Evolutionary conservation across 2,797 vertebrate genomes (phyloP), one percentile per base, ranked within the genome.

Genomic region (Brachyalestes nurse): DNA sequence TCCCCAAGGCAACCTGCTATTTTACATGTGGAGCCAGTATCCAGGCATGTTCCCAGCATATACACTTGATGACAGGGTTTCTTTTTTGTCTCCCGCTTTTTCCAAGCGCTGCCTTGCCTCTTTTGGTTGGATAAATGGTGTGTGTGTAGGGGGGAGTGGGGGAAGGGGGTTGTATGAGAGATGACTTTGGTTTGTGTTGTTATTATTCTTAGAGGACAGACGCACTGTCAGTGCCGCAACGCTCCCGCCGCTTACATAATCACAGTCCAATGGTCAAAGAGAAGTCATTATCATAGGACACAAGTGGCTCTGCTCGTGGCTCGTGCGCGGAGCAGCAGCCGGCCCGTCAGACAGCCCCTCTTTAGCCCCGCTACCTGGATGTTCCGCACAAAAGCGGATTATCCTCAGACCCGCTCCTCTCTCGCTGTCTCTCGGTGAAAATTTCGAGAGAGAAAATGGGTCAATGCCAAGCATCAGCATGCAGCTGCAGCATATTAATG

Each of bases 401-500:
- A 86, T 84, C 78, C 72, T 79, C 62, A 82, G 64, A 80, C 82
- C 80, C 78, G 78, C 34, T 12, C 82, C 79, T 84, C 74, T 69
- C 77, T 64, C 53, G n/a, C 74, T 72, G 79, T 79, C 17, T 77
- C 53, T 49, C 13, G n/a, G 80, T 78, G 53, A 84, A 77, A 81
- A 85, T 28, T 67, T 83, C 61, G 47, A 79, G 77, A 4, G 69
- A 84, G 84, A 83, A 89, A 89, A 89, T 83, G 80, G 88, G 88
- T 87, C 88, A 88, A 64, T 80, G 82, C 71, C 81, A 81, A 85
- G 81, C 79, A 78, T 83, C 66, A 73, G 78, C 80, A 75, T 78
- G 80, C 82, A 83, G 80, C 86, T 83, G 77, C 76, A 72, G 86
- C 84, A 86, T 81, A 84, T 85, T 87, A 85, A 87, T 85, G 71